phyloP scores from a whole-genome alignment of 2,113 vertebrate genomes.

The Pipra filicauda region DNA sequence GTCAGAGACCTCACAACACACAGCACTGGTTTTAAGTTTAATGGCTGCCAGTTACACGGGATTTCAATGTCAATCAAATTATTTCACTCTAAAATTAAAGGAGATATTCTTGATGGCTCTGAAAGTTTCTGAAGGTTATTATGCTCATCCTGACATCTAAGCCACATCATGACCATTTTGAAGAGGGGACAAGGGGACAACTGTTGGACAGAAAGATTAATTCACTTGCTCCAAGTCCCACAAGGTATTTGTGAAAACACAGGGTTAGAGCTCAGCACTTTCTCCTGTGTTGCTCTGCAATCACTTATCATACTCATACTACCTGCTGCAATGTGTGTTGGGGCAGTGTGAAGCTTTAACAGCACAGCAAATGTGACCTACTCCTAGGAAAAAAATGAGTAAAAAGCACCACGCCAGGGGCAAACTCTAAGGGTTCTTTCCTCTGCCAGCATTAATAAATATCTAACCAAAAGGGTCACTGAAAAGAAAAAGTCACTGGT shows the following conservation, averaged over 20 bases:
- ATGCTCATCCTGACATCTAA: background rate
- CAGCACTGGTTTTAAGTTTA: background rate
- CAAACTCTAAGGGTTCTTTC: background rate
- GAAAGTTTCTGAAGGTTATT: background rate
- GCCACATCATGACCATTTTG: background rate
- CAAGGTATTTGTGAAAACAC: background rate
- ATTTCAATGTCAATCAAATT: background rate
- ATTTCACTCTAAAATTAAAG: background rate
- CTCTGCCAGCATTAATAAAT: background rate
- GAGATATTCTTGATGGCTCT: background rate
- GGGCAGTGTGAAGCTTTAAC: background rate
- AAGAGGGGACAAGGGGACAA: background rate
- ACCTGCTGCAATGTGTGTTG: background rate
- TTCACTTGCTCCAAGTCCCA: background rate
- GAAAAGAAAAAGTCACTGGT: background rate
- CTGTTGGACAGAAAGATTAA: background rate
- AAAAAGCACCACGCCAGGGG: background rate
- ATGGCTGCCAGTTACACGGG: background rate
- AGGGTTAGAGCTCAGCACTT: background rate
- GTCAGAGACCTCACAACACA: background rate
- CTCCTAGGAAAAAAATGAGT: background rate
- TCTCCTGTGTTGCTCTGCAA: background rate
- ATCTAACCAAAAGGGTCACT: background rate
- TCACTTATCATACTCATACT: background rate
- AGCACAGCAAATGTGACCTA: background rate